Base-by-base conservation (phyloP, 2,888 invertebrate species). In the Gandaritis pyraliata region DNA sequence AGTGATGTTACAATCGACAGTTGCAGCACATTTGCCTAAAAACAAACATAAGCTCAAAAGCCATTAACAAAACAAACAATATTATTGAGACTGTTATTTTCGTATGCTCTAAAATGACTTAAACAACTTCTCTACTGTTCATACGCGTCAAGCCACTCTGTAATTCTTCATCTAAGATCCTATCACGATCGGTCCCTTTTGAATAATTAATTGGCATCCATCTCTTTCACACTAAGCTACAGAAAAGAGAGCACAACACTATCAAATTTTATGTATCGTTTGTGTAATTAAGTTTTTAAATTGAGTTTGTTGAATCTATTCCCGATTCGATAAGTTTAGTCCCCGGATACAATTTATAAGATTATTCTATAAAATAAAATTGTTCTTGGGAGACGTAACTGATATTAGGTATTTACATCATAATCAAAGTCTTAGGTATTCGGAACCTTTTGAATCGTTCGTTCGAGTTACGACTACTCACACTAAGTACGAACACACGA, bases 171-270 rank as follows among this genome's bases (percentile, higher is more conserved):
- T 58, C 63, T 30, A 3, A 71, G 70, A 72, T 6, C 71, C 72
- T 75, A 77, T 77, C 75, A 73, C 72, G 73, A 72, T 79, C 75
- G 69, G 71, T 68, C 67, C 75, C 74, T 72, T 73, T 74, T 78
- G 77, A 81, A 81, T 80, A 81, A 80, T 77, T 77, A 78, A 80
- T 78, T 70, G 70, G 63, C 39, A 13, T 36, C 45, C 49, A 33
- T 72, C 71, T 58, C 62, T 29, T 47, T 71, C 57, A 47, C 54
- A 51, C 65, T 41, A n/a, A 57, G 54, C 39, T 52, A 45, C 49
- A 43, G 30, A 50, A 66, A 51, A 51, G 62, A 70, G 45, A 58
- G 16, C 45, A 45, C 12, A 29, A 57, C 15, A 46, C 61, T 58
- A 66, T 65, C 66, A 59, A 47, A 57, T 69, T 69, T 68, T 70